Base-by-base conservation (phyloP, 2,797 vertebrate species). In the Cynodonichthys magdalenae region DNA sequence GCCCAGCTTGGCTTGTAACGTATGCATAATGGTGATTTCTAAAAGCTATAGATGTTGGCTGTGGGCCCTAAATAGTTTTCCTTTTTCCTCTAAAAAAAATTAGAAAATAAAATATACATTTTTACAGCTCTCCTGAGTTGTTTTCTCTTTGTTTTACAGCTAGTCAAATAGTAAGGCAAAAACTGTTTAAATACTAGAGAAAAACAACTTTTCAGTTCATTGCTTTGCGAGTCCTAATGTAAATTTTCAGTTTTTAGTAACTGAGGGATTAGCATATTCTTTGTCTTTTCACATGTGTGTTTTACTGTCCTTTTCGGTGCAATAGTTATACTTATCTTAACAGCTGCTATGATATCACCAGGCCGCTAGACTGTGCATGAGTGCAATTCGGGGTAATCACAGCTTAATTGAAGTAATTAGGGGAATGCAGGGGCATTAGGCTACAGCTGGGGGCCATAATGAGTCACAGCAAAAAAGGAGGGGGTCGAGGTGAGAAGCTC, bases 401-500 rank as follows among this genome's bases (percentile, higher is more conserved):
- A 71, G 91, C 89, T 93, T 95, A 94, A 95, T 94, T 94, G 88
- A 79, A 83, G 81, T 94, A 91, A 94, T 94, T 93, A 94, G 90
- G 85, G 83, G 86, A 92, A 91, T 89, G 86, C 86, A 86, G 77
- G 86, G 84, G 93, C 90, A 92, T 94, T 88, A 90, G 87, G 89
- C 88, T 89, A 89, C 90, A 92, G 93, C 90, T 89, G 92, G 92
- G 88, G 90, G 88, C 89, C 77, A 82, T 90, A 90, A 86, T 81
- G 70, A 82, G 81, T 58, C 84, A 77, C 82, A 78, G 83, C 79
- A 74, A 82, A 77, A 56, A 54, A n/a, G 73, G 74, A 50, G 66
- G 69, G 80, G 76, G 68, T 51, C 55, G 68, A 73, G 82, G 81
- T 83, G 86, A 83, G 75, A 79, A 71, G 79, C 76, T 84, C 81